These are phyloP conservation scores for Yasuhikotakia modesta DNA, from an alignment of 2,797 vertebrate species.

Conservation along the genomic window DNA sequence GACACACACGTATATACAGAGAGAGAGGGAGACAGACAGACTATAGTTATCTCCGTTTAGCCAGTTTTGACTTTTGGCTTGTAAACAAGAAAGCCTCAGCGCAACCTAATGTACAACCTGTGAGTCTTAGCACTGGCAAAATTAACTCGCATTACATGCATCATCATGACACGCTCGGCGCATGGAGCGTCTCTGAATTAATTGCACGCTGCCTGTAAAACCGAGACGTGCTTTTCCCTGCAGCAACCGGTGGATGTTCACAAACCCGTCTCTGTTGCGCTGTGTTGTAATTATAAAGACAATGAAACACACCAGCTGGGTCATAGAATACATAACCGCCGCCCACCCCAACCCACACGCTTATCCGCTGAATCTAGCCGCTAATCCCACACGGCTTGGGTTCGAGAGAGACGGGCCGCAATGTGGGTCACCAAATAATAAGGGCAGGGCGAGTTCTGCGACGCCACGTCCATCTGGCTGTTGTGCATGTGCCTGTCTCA, in stretches of 20 bases:
- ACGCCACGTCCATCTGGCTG: conserved; percentile 68
- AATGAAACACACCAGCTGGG: conserved; percentile 50
- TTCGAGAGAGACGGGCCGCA: conserved; percentile 37
- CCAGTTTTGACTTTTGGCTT: not conserved
- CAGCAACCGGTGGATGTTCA: conserved; percentile 1
- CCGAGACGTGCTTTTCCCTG: conserved; percentile 26
- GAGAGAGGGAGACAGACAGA: too few species aligned
- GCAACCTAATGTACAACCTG: not conserved
- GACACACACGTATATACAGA: too few species aligned
- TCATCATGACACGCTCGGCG: not conserved
- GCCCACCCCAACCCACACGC: conserved; percentile 28
- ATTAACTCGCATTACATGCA: conserved; percentile 25
- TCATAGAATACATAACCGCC: conserved; percentile 24
- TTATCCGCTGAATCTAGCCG: conserved; percentile 46
- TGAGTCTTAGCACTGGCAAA: not conserved
- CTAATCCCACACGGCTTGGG: conserved; percentile 65
- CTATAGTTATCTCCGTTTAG: too few species aligned
- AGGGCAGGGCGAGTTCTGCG: conserved; percentile 67
- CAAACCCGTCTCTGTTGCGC: conserved; percentile 3
- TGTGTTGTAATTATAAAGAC: conserved; percentile 22
- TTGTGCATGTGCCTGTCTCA: too few species aligned
- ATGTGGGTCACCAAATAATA: conserved; percentile 72
- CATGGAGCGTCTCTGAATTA: conserved; percentile 20
- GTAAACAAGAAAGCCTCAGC: conserved; percentile 9
- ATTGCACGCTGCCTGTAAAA: conserved; percentile 21